Evolutionary conservation across 2,797 vertebrate genomes (phyloP), one percentile per base, ranked within the genome.

Genomic region (Rousettus madagascariensis): DNA sequence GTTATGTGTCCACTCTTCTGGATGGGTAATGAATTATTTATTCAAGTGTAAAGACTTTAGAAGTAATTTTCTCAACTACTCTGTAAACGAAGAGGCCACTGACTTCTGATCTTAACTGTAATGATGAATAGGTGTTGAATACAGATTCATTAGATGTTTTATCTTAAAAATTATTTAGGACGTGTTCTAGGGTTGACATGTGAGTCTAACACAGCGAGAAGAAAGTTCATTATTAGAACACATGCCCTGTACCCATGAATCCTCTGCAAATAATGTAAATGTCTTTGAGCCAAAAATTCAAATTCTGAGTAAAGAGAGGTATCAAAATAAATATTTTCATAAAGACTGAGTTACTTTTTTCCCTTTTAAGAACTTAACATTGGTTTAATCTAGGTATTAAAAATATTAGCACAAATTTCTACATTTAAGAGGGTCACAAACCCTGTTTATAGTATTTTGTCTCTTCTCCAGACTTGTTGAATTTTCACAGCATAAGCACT

Each of bases 1-100:
- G 3, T 91, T 77, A 85, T n/a, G 46, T 66, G n/a, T 49, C 79
- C 20, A 61, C 24, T 71, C 59, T 38, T 69, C 16, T 69, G 84
- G 49, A 86, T 7, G 85, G 85, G 38, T 15, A 93, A 93, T 53
- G n/a, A 75, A 83, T 72, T 10, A 87, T 33, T 96, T 86, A 93
- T 19, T 80, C 4, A 36, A 68, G 19, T 38, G 22, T 33, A 66
- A 90, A 87, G 13, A 59, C 57, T 13, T 86, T n/a, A 82, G n/a
- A 55, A 57, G 13, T 19, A 55, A 66, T 80, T 80, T 93, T 89
- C 36, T 92, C 53, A 94, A 36, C 68, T 93, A 69, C 19, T 79
- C 10, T 80, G 26, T 65, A 86, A 82, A 89, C 55, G 11, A 30
- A 74, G 49, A 89, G 59, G 55, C 41, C 33, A 83, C 36, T 78